Evolutionary conservation across 2,797 vertebrate species (phyloP).

Genomic region (Hippocampus kuda): DNA sequence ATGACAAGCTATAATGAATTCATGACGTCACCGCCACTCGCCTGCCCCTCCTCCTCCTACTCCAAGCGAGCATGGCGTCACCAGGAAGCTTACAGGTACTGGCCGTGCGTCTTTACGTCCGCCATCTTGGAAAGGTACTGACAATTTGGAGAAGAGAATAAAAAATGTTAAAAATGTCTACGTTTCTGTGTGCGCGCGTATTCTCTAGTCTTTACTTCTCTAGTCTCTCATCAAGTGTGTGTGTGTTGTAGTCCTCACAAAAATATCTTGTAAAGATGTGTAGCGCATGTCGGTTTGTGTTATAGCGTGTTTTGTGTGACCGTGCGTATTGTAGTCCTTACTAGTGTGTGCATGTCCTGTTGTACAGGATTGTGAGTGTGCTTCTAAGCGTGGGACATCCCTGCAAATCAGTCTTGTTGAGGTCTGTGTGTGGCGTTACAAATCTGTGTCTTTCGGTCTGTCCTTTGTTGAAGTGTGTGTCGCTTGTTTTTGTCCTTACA

Average conservation of each 20-base stretch:
- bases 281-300: too few species aligned
- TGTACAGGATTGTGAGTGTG: too few species aligned
- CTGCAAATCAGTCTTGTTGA: not conserved
- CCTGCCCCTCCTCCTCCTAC: not conserved
- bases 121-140: not conserved
- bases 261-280: not conserved
- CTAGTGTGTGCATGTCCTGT: not conserved
- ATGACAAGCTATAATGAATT: constrained; percentile 1
- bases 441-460: too few species aligned
- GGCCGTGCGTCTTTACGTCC: not conserved
- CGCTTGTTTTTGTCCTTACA: too few species aligned
- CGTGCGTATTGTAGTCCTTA: not conserved
- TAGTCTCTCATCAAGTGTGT: not conserved
- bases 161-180: not conserved
- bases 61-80: not conserved
- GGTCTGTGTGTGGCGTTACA: not conserved
- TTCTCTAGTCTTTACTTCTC: not conserved
- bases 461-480: too few species aligned
- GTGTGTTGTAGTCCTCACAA: not conserved
- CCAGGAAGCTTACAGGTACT: not conserved
- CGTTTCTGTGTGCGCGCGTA: not conserved
- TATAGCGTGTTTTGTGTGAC: not conserved
- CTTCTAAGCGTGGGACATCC: too few species aligned
- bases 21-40: not conserved
- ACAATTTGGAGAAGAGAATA: too few species aligned